phyloP scores from a whole-genome alignment of 1,140 invertebrate genomes.

The Drosophila tsacasi region DNA sequence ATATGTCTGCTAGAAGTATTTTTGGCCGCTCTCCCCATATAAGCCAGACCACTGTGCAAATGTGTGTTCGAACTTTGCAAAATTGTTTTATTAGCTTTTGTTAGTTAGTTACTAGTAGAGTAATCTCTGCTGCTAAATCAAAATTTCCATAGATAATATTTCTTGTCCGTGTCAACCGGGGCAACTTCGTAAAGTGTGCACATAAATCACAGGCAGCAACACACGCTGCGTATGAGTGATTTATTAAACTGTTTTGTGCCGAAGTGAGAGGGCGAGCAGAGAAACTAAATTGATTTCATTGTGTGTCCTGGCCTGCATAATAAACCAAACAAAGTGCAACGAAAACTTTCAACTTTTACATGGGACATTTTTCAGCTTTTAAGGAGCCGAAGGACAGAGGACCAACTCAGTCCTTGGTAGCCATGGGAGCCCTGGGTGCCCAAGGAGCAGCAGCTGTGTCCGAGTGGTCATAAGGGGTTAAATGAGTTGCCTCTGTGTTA shows the following conservation, averaged over 20 bases:
- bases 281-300: constrained; percentile 71
- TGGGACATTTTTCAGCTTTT: constrained; percentile 58
- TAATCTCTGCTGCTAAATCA: constrained; percentile 45
- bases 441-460: constrained; percentile 40
- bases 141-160: constrained; percentile 54
- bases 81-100: constrained; percentile 40
- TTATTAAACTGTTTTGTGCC: constrained; percentile 64
- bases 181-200: constrained; percentile 36
- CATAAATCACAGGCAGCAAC: constrained; percentile 65
- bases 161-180: constrained; percentile 24
- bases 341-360: constrained; percentile 35
- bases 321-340: constrained; percentile 63
- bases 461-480: constrained; percentile 75
- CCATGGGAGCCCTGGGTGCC: not conserved
- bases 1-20: no score
- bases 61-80: not conserved
- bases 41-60: no score
- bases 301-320: constrained; percentile 59
- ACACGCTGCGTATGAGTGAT: constrained; percentile 79
- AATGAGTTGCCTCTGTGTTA: constrained; percentile 52
- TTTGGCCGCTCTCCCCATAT: no score
- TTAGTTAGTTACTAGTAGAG: constrained; percentile 1
- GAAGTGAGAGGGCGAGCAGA: constrained; percentile 17
- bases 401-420: constrained; percentile 2
- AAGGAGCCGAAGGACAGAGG: constrained; percentile 47